Evolutionary conservation across 1,140 invertebrate genomes (phyloP), one percentile per base, ranked within the genome.

Genomic region (Holcopasites calliopsidis): DNA sequence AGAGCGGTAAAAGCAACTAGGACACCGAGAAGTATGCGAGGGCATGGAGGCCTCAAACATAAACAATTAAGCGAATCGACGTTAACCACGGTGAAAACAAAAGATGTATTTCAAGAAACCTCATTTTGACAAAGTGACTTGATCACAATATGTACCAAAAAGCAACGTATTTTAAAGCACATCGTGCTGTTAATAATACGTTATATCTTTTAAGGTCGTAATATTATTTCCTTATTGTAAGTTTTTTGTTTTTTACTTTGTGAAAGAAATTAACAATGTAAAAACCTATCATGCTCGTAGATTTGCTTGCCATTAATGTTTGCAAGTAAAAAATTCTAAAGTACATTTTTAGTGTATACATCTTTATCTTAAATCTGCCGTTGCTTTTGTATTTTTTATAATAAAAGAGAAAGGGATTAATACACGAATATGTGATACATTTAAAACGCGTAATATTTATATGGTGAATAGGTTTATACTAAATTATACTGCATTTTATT

Each of bases 101-200:
- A 90, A 57, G 90, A 91, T 62, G 77, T 78, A 8, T 84, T 90
- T 62, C 88, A 90, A 66, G 90, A 91, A 35, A 92, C 91, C 31
- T 85, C 82, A 7, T 86, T 86, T 76, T 82, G 66, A 83, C 18
- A 57, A 13, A 49, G 10, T 69, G n/a, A 38, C 2, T 42, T 60
- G 23, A 18, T 69, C 38, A 60, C 40, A 26, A 11, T 42, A 75
- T n/a, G 23, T 52, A 11, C 33, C 6, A 40, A 52, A 50, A 28
- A 70, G 33, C 42, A 70, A 70, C 28, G 28, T 76, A 58, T 50
- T 50, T 40, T 21, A 50, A 50, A n/a, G n/a, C 16, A 23, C 21
- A 18, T 21, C 42, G n/a, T 13, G 21, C 6, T 35, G 23, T 57
- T 44, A 28, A 69, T 60, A 70, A 70, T 69, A 33, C 50, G 13